These are phyloP conservation scores for Scaeva pyrastri DNA, from an alignment of 2,888 invertebrate genomes.

Conservation along the genomic window DNA sequence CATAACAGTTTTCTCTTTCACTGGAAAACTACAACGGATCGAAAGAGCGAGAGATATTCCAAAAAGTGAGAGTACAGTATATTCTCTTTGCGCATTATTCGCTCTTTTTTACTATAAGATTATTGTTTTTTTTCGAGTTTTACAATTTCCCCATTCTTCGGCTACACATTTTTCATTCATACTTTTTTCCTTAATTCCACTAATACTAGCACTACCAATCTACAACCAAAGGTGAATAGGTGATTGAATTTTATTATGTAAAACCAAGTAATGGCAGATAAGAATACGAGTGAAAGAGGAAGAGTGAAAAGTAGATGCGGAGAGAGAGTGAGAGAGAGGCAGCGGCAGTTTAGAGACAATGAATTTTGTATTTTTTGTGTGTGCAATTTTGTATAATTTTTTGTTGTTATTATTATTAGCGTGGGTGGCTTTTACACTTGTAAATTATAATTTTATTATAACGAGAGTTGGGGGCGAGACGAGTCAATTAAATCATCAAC, in stretches of 20 bases:
- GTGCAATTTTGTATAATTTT: slow-evolving; percentile 8
- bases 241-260: slow-evolving; percentile 53
- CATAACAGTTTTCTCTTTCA: slow-evolving; percentile 5
- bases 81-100: slow-evolving; percentile 52
- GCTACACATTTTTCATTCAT: slow-evolving; percentile 74
- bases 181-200: slow-evolving; percentile 60
- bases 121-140: slow-evolving; percentile 29
- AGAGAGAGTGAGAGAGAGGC: slow-evolving; percentile 2
- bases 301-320: not conserved
- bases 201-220: slow-evolving; percentile 37
- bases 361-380: slow-evolving; percentile 17
- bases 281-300: not conserved
- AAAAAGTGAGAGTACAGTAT: slow-evolving; percentile 71
- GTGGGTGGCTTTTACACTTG: slow-evolving; percentile 61
- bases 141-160: slow-evolving; percentile 60
- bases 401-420: slow-evolving; percentile 49
- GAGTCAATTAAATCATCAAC: slow-evolving; percentile 57
- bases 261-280: slow-evolving; percentile 41
- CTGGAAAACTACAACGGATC: slow-evolving; percentile 3
- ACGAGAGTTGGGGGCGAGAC: slow-evolving; percentile 30
- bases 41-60: slow-evolving; percentile 6
- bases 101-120: slow-evolving; percentile 24
- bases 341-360: slow-evolving; percentile 31
- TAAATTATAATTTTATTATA: slow-evolving; percentile 58
- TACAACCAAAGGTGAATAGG: slow-evolving; percentile 1